These are phyloP conservation scores for Notarius quadriscutis DNA, from an alignment of 2,113 vertebrate species.

Conservation along the genomic window DNA sequence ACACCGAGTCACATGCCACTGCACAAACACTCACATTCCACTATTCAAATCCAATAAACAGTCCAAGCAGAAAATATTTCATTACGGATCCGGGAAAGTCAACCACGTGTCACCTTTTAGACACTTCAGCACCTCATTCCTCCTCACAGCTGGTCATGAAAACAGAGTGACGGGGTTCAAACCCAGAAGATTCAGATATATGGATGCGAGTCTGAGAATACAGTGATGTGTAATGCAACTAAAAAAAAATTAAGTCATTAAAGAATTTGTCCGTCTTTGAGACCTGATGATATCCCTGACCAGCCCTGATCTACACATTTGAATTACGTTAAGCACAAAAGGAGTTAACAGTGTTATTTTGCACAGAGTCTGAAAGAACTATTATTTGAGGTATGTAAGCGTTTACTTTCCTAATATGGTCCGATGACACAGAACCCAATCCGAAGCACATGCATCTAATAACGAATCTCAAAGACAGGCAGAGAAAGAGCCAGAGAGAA, in stretches of 20 bases:
- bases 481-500: conserved; percentile 5
- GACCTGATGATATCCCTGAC: neutral
- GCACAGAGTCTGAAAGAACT: neutral
- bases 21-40: conserved; percentile 10
- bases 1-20: neutral
- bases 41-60: conserved; percentile 23
- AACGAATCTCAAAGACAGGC: neutral
- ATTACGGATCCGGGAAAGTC: neutral
- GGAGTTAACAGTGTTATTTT: neutral
- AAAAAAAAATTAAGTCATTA: neutral
- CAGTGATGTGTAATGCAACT: neutral
- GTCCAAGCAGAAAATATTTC: conserved; percentile 17
- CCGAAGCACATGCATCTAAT: conserved; percentile 7
- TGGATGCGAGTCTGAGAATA: neutral
- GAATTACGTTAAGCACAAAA: too few species aligned
- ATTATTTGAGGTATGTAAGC: conserved; percentile 17
- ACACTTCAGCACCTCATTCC: neutral
- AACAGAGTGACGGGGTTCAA: neutral
- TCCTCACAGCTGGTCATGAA: neutral
- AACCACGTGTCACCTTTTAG: neutral
- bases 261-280: neutral
- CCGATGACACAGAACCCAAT: conserved; percentile 31
- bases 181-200: neutral
- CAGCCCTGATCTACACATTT: neutral
- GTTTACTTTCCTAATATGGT: conserved; percentile 53